A percentile compares a stretch with the other conserved stretches of the same genome.
phyloP scores from a whole-genome alignment of 2,888 invertebrate genomes.

The Alviniconcha strummeri region DNA sequence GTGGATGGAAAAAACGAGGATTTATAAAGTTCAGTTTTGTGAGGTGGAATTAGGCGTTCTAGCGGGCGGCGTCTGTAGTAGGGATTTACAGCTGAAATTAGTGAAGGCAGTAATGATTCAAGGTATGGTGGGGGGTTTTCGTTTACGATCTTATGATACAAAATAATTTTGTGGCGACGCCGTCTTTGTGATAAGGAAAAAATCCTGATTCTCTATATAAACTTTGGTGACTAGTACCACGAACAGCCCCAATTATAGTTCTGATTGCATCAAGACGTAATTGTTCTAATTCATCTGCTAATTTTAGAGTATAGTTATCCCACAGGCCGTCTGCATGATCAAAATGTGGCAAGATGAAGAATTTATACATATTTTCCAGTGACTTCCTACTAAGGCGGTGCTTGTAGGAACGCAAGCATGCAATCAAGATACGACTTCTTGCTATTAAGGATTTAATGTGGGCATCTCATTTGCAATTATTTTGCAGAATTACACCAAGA shows the following conservation, averaged over 20 bases:
- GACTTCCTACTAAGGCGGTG: slow-evolving; percentile 4
- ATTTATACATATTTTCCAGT: slow-evolving; percentile 26
- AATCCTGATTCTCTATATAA: slow-evolving; percentile 9
- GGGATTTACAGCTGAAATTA: slow-evolving; percentile 1
- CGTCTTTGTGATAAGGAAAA: slow-evolving; percentile 5
- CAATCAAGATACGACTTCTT: neutral
- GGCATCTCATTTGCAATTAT: slow-evolving; percentile 7
- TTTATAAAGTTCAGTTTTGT: neutral
- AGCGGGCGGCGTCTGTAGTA: neutral
- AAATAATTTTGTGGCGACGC: neutral
- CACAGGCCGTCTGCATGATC: slow-evolving; percentile 17
- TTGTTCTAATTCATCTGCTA: neutral
- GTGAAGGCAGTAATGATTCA: neutral
- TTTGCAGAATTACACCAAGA: neutral
- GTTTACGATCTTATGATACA: neutral
- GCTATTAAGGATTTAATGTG: neutral
- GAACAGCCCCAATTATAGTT: slow-evolving; percentile 3
- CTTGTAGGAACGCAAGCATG: slow-evolving; percentile 4
- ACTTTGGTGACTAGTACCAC: slow-evolving; percentile 7
- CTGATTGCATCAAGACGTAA: slow-evolving; percentile 19
- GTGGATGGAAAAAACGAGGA: neutral
- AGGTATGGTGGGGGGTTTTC: neutral
- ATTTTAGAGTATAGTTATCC: slow-evolving; percentile 21
- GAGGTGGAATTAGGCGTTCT: neutral
- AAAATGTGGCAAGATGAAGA: slow-evolving; percentile 20